Conservation (phyloP, 2,797 vertebrate genomes). For the Lates japonicus region DNA sequence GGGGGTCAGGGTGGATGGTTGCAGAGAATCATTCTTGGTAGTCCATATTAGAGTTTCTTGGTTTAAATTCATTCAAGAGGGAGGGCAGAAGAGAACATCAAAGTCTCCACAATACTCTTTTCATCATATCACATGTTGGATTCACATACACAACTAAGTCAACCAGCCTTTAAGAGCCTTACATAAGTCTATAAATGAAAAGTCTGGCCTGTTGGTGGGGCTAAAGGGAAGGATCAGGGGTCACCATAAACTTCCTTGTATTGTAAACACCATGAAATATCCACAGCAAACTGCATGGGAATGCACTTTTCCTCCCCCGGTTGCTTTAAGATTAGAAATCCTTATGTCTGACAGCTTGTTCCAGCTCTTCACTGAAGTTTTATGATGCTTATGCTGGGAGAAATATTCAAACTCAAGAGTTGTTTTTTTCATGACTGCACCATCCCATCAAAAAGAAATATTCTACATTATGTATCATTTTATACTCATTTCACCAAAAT, state of each 20-base stretch:
- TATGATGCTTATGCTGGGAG: neutral
- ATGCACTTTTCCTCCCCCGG: neutral
- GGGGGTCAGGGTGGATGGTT: neutral
- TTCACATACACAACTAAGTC: neutral
- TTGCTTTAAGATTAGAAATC: constrained; percentile 1
- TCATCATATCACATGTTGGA: constrained; percentile 13
- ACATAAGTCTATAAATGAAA: neutral
- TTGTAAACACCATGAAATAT: neutral
- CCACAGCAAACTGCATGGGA: neutral
- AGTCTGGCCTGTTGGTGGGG: constrained; percentile 23
- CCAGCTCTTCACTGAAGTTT: neutral
- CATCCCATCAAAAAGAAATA: constrained; percentile 30
- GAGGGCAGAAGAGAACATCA: constrained; percentile 21
- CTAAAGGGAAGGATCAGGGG: neutral
- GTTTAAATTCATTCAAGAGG: constrained; percentile 42
- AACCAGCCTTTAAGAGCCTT: neutral
- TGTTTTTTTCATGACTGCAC: neutral
- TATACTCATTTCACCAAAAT: neutral
- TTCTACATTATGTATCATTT: constrained; percentile 2
- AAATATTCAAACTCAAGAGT: constrained; percentile 15
- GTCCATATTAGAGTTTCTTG: constrained; percentile 29
- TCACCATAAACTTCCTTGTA: neutral
- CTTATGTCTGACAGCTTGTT: constrained; percentile 12
- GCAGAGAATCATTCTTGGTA: constrained; percentile 32
- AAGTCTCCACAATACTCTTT: constrained; percentile 9